Evolutionary conservation across 2,888 invertebrate species (phyloP), one percentile per base, ranked within the genome.

Genomic region (Resseliella maxima): DNA sequence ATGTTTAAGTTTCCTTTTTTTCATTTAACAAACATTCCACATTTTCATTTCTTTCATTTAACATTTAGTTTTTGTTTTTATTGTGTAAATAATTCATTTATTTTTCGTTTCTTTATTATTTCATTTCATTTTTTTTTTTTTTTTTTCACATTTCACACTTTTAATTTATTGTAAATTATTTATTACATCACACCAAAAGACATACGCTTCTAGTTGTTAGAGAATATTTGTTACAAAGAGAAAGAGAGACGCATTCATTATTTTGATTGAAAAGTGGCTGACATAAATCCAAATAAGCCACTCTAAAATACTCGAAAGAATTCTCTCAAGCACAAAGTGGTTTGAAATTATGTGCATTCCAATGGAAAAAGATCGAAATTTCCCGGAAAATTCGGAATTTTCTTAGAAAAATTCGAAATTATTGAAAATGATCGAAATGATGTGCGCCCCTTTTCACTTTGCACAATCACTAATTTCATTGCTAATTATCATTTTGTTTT

Each of bases 111-210:
- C 2, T 50, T 50, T 6, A 15, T 18, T 18, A 18, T 50, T 50
- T 18, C 8, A 18, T 18, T 50, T 18, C 18, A 2, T 2, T 8
- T 50, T 50, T 50, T 50, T 18, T 2, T 50, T 50, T 50, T 18
- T 18, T 2, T 50, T 50, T 50, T 50, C 46, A 50, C 18, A n/a
- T n/a, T n/a, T n/a, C n/a, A n/a, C n/a, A n/a, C 46, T 15, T 50
- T 50, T 50, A 50, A 50, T 50, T 50, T 50, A 50, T 50, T 50
- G 46, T 50, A 50, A 50, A 50, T 50, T 50, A 50, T 50, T 50
- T 50, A 50, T 50, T 50, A 50, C 46, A 50, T 18, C 46, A 50
- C 46, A 50, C 46, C 46, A 50, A 50, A 50, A 50, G 46, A 50
- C 18, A 50, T 50, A 50, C 46, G 46, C 46, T 50, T 50, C 46